phyloP scores from a whole-genome alignment of 1,140 invertebrate species.

The Thaumetopoea pityocampa region DNA sequence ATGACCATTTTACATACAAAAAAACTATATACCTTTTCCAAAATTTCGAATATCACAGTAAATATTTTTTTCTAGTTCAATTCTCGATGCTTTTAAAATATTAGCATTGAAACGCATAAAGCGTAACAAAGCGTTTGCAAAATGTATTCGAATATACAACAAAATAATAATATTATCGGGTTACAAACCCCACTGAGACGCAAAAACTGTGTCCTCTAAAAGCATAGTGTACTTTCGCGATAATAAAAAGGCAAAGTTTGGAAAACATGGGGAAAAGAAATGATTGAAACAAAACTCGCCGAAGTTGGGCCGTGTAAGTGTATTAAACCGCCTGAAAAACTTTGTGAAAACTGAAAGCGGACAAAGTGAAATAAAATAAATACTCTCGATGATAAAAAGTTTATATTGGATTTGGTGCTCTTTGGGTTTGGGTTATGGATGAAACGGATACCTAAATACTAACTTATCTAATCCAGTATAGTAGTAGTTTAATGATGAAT shows the following conservation, averaged over 20 bases:
- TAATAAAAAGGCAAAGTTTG: conserved; percentile 47
- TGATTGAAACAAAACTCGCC: conserved; percentile 60
- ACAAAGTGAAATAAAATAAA: conserved; percentile 72
- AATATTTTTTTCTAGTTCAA: no score
- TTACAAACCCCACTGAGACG: no score
- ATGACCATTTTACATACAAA: no score
- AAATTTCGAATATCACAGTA: neutral
- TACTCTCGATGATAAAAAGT: conserved; percentile 73
- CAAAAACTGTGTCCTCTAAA: conserved; percentile 22
- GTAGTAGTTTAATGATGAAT: no score
- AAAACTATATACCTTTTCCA: no score
- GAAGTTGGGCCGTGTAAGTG: conserved; percentile 57
- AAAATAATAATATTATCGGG: no score
- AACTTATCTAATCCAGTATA: no score
- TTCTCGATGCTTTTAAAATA: no score
- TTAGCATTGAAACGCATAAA: no score
- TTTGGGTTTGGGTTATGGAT: neutral
- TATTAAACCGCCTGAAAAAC: conserved; percentile 59
- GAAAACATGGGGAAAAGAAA: conserved; percentile 41
- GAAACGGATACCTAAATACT: no score
- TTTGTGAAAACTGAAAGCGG: conserved; percentile 55
- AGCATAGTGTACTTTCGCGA: conserved; percentile 19
- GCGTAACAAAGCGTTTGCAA: no score
- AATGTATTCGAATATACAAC: no score
- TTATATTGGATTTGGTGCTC: conserved; percentile 38